These are phyloP conservation scores for Philaenus spumarius DNA, from an alignment of 1,140 invertebrate species.

Conservation along the genomic window DNA sequence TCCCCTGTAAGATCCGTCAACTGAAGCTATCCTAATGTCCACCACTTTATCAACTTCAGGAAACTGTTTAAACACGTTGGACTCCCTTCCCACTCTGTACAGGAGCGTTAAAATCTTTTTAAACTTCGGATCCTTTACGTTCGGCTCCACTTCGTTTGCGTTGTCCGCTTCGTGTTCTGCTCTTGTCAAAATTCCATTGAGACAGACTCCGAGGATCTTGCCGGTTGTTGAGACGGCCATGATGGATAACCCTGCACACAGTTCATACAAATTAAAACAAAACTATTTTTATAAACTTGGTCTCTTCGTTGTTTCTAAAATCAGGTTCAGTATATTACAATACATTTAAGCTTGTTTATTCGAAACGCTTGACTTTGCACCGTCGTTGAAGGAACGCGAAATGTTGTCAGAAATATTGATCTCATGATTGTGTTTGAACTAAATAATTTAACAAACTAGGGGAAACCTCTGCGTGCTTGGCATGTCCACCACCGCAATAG, in stretches of 20 bases:
- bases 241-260: constrained; percentile 44
- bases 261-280: background rate
- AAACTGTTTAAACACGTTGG: constrained; percentile 48
- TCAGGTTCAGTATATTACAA: too few species aligned
- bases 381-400: too few species aligned
- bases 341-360: too few species aligned
- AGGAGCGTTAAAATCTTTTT: constrained; percentile 53
- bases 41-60: constrained; percentile 47
- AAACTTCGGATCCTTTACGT: constrained; percentile 30
- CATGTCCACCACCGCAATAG: too few species aligned
- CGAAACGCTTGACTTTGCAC: too few species aligned
- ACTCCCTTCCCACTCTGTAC: constrained; percentile 47
- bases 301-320: background rate
- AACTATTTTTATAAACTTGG: background rate
- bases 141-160: constrained; percentile 3
- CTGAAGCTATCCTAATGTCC: constrained; percentile 57
- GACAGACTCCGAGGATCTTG: constrained; percentile 50
- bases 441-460: too few species aligned
- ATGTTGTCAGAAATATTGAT: too few species aligned
- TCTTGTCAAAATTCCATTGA: constrained; percentile 39
- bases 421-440: too few species aligned
- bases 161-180: constrained; percentile 1
- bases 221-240: constrained; percentile 53
- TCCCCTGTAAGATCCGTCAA: constrained; percentile 55
- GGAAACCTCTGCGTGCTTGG: too few species aligned